Evolutionary conservation across 1,140 invertebrate species (phyloP).

Genomic region (Coenobita brevimanus): DNA sequence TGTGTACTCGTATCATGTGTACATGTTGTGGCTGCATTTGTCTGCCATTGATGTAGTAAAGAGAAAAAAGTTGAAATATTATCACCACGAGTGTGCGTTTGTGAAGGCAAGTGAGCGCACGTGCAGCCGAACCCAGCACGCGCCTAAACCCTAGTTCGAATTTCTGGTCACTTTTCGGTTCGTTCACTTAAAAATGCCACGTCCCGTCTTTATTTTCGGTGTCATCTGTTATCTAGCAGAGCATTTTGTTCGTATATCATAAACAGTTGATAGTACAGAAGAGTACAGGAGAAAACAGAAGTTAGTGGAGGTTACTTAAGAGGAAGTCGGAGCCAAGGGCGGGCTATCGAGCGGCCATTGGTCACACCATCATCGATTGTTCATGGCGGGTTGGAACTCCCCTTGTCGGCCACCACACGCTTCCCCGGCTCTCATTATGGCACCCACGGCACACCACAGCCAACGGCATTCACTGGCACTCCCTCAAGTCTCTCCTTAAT

Average conservation of each 20-base stretch:
- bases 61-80: slow-evolving; percentile 26
- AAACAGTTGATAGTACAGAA: neutral
- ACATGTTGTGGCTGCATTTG: no score
- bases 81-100: slow-evolving; percentile 25
- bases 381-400: slow-evolving; percentile 31
- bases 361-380: slow-evolving; percentile 53
- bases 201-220: neutral
- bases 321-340: neutral
- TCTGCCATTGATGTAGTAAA: neutral
- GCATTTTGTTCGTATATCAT: neutral
- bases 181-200: neutral
- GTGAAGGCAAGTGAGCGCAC: slow-evolving; percentile 42
- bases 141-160: neutral
- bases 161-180: neutral
- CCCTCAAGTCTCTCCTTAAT: neutral
- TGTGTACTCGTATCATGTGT: no score
- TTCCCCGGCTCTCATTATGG: neutral
- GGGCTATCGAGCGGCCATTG: slow-evolving; percentile 44
- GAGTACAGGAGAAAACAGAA: neutral
- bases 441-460: neutral
- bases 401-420: slow-evolving; percentile 21
- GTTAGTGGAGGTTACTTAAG: neutral
- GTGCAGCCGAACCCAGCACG: slow-evolving; percentile 34
- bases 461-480: no score
- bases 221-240: neutral